Evolutionary conservation across 37 sponge, comb jelly and placozoan genomes (phyloP).

Genomic region (Petrosia ficiformis): DNA sequence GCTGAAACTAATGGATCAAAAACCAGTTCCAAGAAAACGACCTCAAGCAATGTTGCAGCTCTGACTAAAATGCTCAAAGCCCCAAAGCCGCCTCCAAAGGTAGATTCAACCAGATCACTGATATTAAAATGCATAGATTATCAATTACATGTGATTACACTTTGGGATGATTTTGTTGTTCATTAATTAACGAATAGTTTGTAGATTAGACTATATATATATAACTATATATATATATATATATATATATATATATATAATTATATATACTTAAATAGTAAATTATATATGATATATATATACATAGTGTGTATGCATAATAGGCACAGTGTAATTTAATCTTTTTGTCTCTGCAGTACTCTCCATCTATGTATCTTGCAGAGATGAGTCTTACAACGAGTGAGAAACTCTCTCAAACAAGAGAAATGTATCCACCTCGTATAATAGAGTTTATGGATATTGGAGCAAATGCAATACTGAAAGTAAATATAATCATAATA

Average conservation of each 20-base stretch:
- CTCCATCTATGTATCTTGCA: conserved; percentile 82
- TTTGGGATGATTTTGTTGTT: too few species aligned
- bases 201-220: too few species aligned
- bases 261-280: too few species aligned
- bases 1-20: too few species aligned
- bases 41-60: neutral
- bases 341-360: conserved; percentile 38
- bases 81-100: conserved; percentile 29
- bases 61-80: conserved; percentile 48
- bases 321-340: neutral
- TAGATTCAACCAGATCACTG: too few species aligned
- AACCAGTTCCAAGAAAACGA: too few species aligned
- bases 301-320: neutral
- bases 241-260: neutral
- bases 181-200: too few species aligned
- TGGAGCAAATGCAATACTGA: conserved; percentile 67
- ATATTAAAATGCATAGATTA: too few species aligned
- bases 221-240: too few species aligned
- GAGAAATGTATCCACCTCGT: conserved; percentile 69
- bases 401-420: conserved; percentile 53
- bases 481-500: conserved; percentile 41
- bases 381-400: conserved; percentile 78
- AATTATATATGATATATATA: neutral
- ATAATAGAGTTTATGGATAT: conserved; percentile 93
- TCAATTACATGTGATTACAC: too few species aligned